Percentiles rank a stretch among this genome's conserved stretches.
Evolutionary conservation across 2,797 vertebrate genomes (phyloP).

Genomic region (Sebastes taczanowskii): DNA sequence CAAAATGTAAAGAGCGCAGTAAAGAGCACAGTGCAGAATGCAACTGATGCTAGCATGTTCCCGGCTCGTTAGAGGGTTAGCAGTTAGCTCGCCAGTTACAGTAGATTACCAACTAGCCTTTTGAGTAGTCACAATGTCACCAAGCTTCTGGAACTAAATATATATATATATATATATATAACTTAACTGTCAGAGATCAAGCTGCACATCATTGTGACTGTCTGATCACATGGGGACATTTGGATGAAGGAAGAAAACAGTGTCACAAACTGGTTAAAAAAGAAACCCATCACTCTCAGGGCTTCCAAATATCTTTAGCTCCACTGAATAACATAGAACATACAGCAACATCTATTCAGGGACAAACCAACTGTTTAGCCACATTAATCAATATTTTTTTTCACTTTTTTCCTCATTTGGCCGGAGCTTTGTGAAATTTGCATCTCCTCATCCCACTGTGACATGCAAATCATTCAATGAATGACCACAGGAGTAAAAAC

Average conservation of each 20-base stretch:
- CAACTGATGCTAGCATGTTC: neutral
- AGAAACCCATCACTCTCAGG: neutral
- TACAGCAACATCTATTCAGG: neutral
- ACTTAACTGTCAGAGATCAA: neutral
- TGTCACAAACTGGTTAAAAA: neutral
- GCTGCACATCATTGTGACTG: neutral
- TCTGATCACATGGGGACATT: neutral
- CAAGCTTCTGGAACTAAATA: neutral
- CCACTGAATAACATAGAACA: neutral
- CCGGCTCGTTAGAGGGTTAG: neutral
- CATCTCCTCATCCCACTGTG: constrained; percentile 32
- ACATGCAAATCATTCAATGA: constrained; percentile 55
- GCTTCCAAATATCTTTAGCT: neutral
- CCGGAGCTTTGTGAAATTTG: constrained; percentile 43
- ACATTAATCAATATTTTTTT: accelerated
- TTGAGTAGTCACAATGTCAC: neutral
- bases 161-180: neutral
- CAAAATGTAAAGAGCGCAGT: neutral
- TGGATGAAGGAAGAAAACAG: neutral
- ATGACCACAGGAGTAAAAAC: neutral
- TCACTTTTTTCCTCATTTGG: neutral
- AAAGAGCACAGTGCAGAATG: neutral
- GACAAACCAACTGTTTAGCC: neutral
- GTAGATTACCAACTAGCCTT: neutral
- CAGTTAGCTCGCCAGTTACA: neutral